These are phyloP conservation scores for Hedya salicella DNA, from an alignment of 2,888 invertebrate species.

Conservation along the genomic window DNA sequence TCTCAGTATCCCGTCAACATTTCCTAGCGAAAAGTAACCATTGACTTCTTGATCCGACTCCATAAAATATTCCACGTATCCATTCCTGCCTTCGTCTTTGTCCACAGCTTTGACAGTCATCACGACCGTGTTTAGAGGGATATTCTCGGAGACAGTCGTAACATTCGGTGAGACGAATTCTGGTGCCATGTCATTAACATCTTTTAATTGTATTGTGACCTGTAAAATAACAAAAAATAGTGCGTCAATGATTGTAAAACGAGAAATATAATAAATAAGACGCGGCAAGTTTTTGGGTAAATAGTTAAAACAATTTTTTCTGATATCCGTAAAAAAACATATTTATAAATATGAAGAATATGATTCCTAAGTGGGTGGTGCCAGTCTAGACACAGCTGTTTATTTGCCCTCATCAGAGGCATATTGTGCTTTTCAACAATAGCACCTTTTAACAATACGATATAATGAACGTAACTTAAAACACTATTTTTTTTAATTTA, in stretches of 20 bases:
- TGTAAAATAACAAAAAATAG: conserved; percentile 64
- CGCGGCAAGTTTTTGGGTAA: conserved; percentile 15
- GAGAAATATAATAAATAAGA: too few species aligned
- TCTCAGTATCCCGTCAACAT: conserved; percentile 93
- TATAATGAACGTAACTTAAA: conserved; percentile 56
- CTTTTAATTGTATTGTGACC: conserved; percentile 94
- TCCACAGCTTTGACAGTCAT: conserved; percentile 96
- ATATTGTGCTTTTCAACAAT: conserved; percentile 61
- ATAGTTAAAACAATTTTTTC: conserved; percentile 5
- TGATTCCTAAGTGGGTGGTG: not conserved
- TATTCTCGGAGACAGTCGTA: conserved; percentile 93
- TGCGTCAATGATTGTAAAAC: too few species aligned
- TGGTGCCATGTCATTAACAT: conserved; percentile 96
- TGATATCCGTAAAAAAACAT: too few species aligned
- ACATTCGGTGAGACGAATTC: conserved; percentile 92
- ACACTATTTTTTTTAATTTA: conserved; percentile 31
- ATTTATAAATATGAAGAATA: not conserved
- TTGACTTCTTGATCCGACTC: conserved; percentile 87
- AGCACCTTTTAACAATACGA: conserved; percentile 58
- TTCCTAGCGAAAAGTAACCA: conserved; percentile 91
- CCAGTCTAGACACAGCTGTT: conserved; percentile 3
- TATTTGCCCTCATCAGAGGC: conserved; percentile 53
- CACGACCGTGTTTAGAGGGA: conserved; percentile 93
- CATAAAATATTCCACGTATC: conserved; percentile 94
- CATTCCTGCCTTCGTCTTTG: conserved; percentile 95